These are phyloP conservation scores for Drosophila borborema DNA, from an alignment of 2,888 invertebrate species.

Conservation along the genomic window DNA sequence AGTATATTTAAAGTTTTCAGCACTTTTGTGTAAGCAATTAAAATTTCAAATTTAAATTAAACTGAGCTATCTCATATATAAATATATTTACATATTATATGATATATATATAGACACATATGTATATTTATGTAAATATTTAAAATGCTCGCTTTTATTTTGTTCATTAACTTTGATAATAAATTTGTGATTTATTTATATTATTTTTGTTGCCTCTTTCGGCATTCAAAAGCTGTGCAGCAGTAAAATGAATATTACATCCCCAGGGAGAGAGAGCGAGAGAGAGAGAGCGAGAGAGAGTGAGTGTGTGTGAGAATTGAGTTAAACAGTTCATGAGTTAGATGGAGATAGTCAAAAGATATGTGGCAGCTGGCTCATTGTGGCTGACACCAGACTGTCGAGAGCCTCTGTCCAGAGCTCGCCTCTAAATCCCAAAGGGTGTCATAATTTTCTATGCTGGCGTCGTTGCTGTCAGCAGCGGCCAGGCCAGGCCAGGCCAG, in stretches of 20 bases:
- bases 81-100: background rate
- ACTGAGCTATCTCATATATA: background rate
- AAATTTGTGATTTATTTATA: conserved; percentile 20
- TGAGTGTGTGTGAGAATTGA: background rate
- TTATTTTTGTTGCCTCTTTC: conserved; percentile 2
- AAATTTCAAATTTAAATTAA: background rate
- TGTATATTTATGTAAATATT: background rate
- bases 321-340: conserved; percentile 5
- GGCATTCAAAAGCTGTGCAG: conserved; percentile 27
- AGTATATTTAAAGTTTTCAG: background rate
- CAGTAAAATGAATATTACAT: conserved; percentile 16
- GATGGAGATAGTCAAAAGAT: conserved; percentile 17
- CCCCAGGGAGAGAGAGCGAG: background rate
- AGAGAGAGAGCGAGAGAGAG: background rate
- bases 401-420: conserved; percentile 30
- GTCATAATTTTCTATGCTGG: conserved; percentile 76
- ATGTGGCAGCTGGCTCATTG: conserved; percentile 14
- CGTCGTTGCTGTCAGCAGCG: conserved; percentile 40
- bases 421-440: conserved; percentile 65
- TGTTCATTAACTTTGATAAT: conserved; percentile 34
- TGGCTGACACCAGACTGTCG: conserved; percentile 14
- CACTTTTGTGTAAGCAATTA: background rate
- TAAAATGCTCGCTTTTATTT: conserved; percentile 8
- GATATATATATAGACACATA: no score
- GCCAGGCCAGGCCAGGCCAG: conserved; percentile 32